Evolutionary conservation across 2,797 vertebrate genomes (phyloP).

Genomic region (Rousettus madagascariensis): DNA sequence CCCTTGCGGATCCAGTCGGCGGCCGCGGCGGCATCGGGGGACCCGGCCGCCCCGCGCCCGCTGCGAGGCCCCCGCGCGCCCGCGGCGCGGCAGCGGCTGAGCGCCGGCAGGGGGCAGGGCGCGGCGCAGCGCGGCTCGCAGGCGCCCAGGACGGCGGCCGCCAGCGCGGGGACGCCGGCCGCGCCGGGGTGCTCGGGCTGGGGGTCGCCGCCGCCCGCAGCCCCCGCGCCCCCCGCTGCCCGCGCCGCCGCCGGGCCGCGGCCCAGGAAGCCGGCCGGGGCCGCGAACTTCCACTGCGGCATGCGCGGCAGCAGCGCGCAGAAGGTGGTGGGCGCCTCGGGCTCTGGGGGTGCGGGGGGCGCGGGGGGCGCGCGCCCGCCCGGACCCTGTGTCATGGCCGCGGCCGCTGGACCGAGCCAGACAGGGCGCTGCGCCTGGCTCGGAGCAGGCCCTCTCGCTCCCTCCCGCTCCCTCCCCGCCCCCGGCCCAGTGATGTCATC

Average conservation of each 20-base stretch:
- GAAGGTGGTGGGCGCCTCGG: slow-evolving; percentile 94
- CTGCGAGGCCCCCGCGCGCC: slow-evolving; percentile 83
- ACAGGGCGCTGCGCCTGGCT: slow-evolving; percentile 83
- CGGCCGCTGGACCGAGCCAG: slow-evolving; percentile 90
- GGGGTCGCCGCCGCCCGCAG: slow-evolving; percentile 22
- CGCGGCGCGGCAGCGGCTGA: slow-evolving; percentile 86
- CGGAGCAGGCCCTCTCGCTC: slow-evolving; percentile 74
- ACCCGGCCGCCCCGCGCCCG: slow-evolving; percentile 86
- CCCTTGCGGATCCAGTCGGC: slow-evolving; percentile 90
- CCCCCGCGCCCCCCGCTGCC: slow-evolving; percentile 83
- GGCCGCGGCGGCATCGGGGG: slow-evolving; percentile 85
- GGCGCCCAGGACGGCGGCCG: slow-evolving; percentile 92
- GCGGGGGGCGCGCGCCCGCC: slow-evolving; percentile 83
- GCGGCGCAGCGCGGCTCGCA: slow-evolving; percentile 93
- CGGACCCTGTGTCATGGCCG: slow-evolving; percentile 82
- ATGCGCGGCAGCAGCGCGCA: slow-evolving; percentile 96
- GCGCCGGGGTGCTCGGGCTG: slow-evolving; percentile 69
- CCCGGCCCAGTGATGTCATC: slow-evolving; percentile 76
- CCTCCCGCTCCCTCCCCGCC: slow-evolving; percentile 69
- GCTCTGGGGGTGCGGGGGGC: slow-evolving; percentile 88
- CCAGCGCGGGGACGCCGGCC: slow-evolving; percentile 84
- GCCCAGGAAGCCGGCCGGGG: slow-evolving; percentile 92
- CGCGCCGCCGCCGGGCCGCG: slow-evolving; percentile 90
- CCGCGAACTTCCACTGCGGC: slow-evolving; percentile 97
- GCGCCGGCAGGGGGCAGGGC: slow-evolving; percentile 91